These are phyloP conservation scores for Anoplopoma fimbria DNA, from an alignment of 2,113 vertebrate genomes.

Conservation along the genomic window DNA sequence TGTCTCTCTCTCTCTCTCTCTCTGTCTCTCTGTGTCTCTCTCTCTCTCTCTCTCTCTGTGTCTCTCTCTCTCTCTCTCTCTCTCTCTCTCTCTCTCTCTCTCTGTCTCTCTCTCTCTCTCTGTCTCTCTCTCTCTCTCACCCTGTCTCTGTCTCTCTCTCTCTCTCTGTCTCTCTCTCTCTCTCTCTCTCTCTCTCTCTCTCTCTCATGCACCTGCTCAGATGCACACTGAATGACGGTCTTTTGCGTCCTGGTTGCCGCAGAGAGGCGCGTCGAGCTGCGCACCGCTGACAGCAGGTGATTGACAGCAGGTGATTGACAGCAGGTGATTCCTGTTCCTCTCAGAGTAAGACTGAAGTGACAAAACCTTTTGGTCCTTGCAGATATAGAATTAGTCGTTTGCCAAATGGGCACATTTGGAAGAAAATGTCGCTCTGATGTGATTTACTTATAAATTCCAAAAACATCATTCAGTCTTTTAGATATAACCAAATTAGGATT, in stretches of 20 bases:
- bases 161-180: not conserved
- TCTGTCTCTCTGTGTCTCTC: not conserved
- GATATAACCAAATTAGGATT: not conserved
- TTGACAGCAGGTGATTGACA: constrained; percentile 3
- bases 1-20: not conserved
- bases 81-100: not conserved
- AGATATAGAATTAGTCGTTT: not conserved
- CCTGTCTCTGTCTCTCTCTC: too few species aligned
- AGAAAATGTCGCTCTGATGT: not conserved
- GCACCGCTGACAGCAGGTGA: constrained; percentile 4
- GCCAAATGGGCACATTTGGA: not conserved
- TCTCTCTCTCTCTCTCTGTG: not conserved
- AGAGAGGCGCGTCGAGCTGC: constrained; percentile 44
- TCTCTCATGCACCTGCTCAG: constrained; percentile 64
- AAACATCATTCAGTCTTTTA: not conserved
- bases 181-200: not conserved
- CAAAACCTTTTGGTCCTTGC: not conserved
- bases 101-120: not conserved
- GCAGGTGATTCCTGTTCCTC: too few species aligned
- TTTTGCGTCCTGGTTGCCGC: constrained; percentile 41
- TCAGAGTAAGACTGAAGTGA: too few species aligned
- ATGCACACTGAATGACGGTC: constrained; percentile 13
- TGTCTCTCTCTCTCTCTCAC: not conserved
- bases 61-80: constrained; percentile 5
- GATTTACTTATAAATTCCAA: not conserved